Evolutionary conservation across 2,113 vertebrate genomes (phyloP), one percentile per base, ranked within the genome.

Genomic region (Turdus rufiventris): DNA sequence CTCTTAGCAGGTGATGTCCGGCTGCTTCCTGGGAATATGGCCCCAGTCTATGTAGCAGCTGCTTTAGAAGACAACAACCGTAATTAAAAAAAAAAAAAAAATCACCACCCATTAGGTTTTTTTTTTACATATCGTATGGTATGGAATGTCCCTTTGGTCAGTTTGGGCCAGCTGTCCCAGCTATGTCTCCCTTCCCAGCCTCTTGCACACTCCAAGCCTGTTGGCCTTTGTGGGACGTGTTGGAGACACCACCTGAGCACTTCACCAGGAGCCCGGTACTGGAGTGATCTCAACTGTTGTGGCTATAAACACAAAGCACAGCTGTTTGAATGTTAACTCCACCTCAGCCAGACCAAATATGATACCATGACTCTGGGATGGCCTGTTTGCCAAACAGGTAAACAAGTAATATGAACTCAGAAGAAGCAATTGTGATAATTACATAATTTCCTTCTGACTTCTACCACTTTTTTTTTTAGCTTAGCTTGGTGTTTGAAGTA

Each of bases 41-140:
- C 12, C 16, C 5, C 19, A 31, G 33, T 31, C 36, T 3, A 14
- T 1, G 1, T 25, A 24, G 17, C 2, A 3, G 5, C 65, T 79
- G 23, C 34, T 83, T 60, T 51, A n/a, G 40, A 61, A 66, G 42
- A 28, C 33, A 63, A 65, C 65, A 6, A 36, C 5, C 26, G 58
- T 43, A 66, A 56, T 48, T n/a, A n/a, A n/a, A 38, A 38, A 38
- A 38, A 38, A 48, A 57, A n/a, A 5, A 57, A 6, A 67, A 12
- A 43, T 12, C 10, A 5, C 9, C 17, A 29, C 8, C 7, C 14
- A 3, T 51, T 53, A 43, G 15, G 3, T 75, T 47, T 63, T 74
- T 14, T 86, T 80, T 61, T 57, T 16, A 51, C 0, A 10, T 2
- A 9, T 38, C 4, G 8, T 26, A 18, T 8, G 12, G 2, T 70